Base-by-base conservation (phyloP, 2,888 invertebrate species). In the Quadroppia sp. region DNA sequence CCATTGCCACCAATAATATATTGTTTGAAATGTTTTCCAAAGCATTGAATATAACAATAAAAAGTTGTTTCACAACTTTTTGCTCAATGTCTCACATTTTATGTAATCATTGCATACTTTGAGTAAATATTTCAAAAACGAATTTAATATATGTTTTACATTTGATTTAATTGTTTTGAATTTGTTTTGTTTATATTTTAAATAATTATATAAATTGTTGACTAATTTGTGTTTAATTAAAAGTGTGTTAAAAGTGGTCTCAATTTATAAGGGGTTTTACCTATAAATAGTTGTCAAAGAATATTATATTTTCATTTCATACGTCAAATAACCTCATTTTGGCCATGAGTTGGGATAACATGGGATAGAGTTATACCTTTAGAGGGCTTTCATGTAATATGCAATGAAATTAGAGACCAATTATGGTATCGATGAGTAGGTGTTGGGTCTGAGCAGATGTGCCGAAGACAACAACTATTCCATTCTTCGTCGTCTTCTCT, bases 241-340 rank as follows among this genome's bases (percentile, higher is more conserved):
- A 59, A 59, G 59, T 59, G 11, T 28, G 7, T 28, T 59, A 59
- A 59, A 30, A 32, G 59, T 32, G 2, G 32, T 32, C 4, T 2
- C 15, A 4, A 59, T 17, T 28, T n/a, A 50, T 15, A 50, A 53
- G 53, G 17, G 13, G 23, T 13, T n/a, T n/a, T n/a, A n/a, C 9
- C 28, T 4, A 59, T 28, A 28, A 59, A 59, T 59, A 59, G 59
- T 30, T 53, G 23, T 53, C 7, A 45, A 17, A 45, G 2, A 11
- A 15, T 36, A 36, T 36, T 23, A 20, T 23, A 53, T 53, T 23
- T 53, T n/a, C n/a, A n/a, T 23, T 36, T 67, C 42, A 67, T 67
- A 67, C 67, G 67, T 67, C 67, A 67, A 67, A 67, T 67, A 36
- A 36, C 67, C 67, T 67, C 67, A 67, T 40, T 67, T 67, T 40